Evolutionary conservation across 2,888 invertebrate genomes (phyloP).

Genomic region (Brenthis hecate): DNA sequence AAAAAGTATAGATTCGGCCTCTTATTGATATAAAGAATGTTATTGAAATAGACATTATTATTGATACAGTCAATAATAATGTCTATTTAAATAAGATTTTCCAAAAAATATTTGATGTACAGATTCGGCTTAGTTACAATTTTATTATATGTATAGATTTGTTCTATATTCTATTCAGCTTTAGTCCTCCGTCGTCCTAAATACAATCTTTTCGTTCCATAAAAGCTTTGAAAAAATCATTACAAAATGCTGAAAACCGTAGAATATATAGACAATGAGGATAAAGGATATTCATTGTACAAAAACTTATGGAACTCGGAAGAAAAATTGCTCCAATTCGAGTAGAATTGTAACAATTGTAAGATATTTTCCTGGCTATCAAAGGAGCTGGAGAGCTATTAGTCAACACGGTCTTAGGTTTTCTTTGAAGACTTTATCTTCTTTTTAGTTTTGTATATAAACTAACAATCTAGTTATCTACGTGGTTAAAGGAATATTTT

Average conservation of each 20-base stretch:
- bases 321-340: constrained; percentile 25
- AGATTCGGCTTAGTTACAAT: too few species aligned
- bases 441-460: background rate
- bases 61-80: too few species aligned
- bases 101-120: too few species aligned
- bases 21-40: too few species aligned
- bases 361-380: constrained; percentile 21
- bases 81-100: too few species aligned
- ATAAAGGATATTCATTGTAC: constrained; percentile 32
- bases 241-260: constrained; percentile 6
- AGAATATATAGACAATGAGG: constrained; percentile 22
- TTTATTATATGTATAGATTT: too few species aligned
- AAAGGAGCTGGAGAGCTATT: constrained; percentile 9
- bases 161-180: background rate
- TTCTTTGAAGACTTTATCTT: constrained; percentile 12
- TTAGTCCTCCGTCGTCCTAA: constrained; percentile 10
- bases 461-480: background rate
- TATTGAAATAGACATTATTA: too few species aligned
- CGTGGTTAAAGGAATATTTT: too few species aligned
- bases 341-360: constrained; percentile 27
- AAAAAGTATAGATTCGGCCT: too few species aligned
- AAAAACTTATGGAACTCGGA: constrained; percentile 14
- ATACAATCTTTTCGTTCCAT: constrained; percentile 11
- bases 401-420: constrained; percentile 13
- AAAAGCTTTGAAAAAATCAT: constrained; percentile 19